Conservation (phyloP, 2,888 invertebrate genomes). For the Caenorhabditis imperialis region DNA sequence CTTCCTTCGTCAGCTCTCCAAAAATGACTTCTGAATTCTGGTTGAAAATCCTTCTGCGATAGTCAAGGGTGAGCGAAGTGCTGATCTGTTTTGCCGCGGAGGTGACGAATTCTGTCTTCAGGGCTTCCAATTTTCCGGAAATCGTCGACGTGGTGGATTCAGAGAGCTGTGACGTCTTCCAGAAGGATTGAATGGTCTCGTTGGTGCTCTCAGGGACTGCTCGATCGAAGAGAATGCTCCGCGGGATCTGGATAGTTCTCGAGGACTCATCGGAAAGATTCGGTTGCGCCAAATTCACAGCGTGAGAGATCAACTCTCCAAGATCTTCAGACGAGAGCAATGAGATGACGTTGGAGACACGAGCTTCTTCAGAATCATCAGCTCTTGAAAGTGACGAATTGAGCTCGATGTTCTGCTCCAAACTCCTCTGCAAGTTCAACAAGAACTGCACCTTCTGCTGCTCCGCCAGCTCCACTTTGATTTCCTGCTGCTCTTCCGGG, state of each 20-base stretch:
- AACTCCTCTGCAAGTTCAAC: conserved; percentile 19
- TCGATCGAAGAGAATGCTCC: conserved; percentile 8
- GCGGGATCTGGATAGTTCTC: conserved; percentile 20
- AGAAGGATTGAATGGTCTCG: conserved; percentile 33
- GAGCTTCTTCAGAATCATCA: neutral
- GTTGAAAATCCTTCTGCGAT: conserved; percentile 40
- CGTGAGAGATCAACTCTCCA: conserved; percentile 23
- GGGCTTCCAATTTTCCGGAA: conserved; percentile 10
- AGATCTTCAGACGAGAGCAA: conserved; percentile 32
- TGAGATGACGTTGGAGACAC: conserved; percentile 25
- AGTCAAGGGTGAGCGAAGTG: conserved; percentile 30
- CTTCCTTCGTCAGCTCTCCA: conserved; percentile 24
- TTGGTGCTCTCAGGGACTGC: conserved; percentile 32
- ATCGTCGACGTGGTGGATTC: conserved; percentile 16
- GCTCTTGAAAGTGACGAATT: neutral
- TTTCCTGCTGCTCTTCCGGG: conserved; percentile 19
- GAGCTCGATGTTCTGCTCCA: conserved; percentile 4
- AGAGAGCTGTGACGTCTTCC: conserved; percentile 27
- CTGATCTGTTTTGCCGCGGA: conserved; percentile 41
- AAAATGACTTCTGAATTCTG: conserved; percentile 42
- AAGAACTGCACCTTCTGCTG: conserved; percentile 10
- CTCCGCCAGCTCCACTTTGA: neutral
- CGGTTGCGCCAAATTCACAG: conserved; percentile 21
- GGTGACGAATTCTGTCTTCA: conserved; percentile 36
- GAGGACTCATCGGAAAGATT: conserved; percentile 16